Evolutionary conservation across 2,113 vertebrate genomes (phyloP).

Genomic region (Alexandromys fortis): DNA sequence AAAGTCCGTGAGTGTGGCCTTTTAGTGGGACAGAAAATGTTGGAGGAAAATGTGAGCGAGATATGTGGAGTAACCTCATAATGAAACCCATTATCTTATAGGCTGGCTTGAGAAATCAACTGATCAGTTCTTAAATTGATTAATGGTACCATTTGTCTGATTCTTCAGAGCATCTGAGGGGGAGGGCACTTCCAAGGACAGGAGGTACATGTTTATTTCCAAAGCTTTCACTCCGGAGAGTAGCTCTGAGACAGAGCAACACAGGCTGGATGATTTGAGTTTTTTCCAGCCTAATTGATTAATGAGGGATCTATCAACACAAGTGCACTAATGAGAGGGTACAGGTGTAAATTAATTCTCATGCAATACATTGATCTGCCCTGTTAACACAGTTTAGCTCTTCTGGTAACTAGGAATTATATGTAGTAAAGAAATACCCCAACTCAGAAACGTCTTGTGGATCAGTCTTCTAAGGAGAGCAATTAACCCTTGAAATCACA

Average conservation of each 20-base stretch:
- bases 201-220: neutral
- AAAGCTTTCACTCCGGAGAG: neutral
- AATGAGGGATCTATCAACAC: neutral
- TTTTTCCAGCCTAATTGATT: slow-evolving; percentile 10
- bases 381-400: slow-evolving; percentile 2
- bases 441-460: neutral
- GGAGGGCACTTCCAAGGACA: neutral
- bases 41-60: neutral
- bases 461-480: slow-evolving; percentile 3
- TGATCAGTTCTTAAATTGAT: neutral
- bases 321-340: neutral
- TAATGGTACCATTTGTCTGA: neutral
- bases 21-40: neutral
- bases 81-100: neutral
- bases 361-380: neutral
- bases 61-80: neutral
- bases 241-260: neutral
- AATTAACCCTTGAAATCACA: slow-evolving; percentile 36
- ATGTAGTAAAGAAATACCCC: neutral
- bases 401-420: neutral
- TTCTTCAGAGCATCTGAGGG: neutral
- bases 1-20: neutral
- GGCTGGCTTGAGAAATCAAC: neutral
- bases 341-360: neutral
- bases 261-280: neutral